Evolutionary conservation across 1,140 invertebrate species (phyloP).

Genomic region (Drosophila sp.): DNA sequence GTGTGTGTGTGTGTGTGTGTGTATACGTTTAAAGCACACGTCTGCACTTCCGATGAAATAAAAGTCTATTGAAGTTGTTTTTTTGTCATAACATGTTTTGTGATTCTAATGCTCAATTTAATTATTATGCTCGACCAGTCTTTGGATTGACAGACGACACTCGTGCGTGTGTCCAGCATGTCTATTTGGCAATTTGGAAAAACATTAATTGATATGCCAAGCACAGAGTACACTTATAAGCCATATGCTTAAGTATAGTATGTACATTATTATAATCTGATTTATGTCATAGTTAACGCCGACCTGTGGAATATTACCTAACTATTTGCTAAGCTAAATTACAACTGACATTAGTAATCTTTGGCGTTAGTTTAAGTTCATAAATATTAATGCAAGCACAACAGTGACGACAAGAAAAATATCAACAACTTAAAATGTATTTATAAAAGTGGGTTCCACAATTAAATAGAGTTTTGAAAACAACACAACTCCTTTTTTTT

Average conservation of each 20-base stretch:
- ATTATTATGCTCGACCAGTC: conserved; percentile 48
- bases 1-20: no score
- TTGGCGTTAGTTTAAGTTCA: conserved; percentile 4
- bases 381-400: no score
- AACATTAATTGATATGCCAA: conserved; percentile 38
- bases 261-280: conserved; percentile 37
- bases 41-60: neutral
- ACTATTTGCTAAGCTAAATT: conserved; percentile 17
- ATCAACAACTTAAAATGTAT: no score
- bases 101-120: conserved; percentile 15
- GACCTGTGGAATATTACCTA: conserved; percentile 28
- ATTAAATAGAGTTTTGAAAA: no score
- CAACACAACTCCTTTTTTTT: no score
- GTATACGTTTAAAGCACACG: conserved; percentile 5
- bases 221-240: conserved; percentile 40
- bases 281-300: conserved; percentile 45
- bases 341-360: conserved; percentile 10
- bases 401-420: conserved; percentile 2
- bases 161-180: conserved; percentile 23
- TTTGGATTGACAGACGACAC: no score
- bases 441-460: no score
- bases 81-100: neutral
- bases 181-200: conserved; percentile 8
- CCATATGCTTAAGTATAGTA: conserved; percentile 37
- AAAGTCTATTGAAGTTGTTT: neutral